Evolutionary conservation across 2,888 invertebrate species (phyloP), one percentile per base, ranked within the genome.

Genomic region (Elegia similella): DNA sequence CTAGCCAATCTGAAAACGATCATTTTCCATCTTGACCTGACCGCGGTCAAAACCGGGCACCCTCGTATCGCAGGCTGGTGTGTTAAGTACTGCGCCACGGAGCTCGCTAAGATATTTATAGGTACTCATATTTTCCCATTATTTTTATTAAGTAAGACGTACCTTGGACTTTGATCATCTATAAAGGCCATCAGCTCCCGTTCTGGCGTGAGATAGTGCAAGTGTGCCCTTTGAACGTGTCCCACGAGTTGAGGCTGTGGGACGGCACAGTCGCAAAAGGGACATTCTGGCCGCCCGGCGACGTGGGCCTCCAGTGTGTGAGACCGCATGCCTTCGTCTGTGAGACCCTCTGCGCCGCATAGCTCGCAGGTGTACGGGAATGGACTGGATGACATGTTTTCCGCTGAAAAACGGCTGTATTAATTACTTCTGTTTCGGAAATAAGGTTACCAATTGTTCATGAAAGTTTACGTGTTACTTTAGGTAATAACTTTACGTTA

Each of bases 191-290:
- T 94, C 65, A 94, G 88, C 75, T 96, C 96, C 62, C 95, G 93
- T 76, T 96, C 96, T 0, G 96, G 96, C 47, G 96, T 96, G 53
- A 96, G 84, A 76, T 95, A 96, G 77, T 96, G 96, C 64, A 96
- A 92, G 84, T 97, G 97, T n/a, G 95, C 96, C 67, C 95, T 94
- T 80, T 96, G 96, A 1, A 97, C 96, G 76, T 97, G 97, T 1
- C 95, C 88, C 62, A 95, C 88, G 70, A 97, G 93, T 72, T 96
- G 96, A 6, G 95, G 94, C 16, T 95, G 94, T 10, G 95, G 94
- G 47, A 95, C 94, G 13, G 94, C 93, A 63, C 96, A 93, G 77
- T 96, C 95, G 80, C 97, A 97, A 77, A 97, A 96, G 0, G 97
- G 97, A 74, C 97, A 97, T 53, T 95, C 94, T 8, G 95, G 94